Conservation (phyloP, 2,113 vertebrate species). For the Alexandromys fortis region DNA sequence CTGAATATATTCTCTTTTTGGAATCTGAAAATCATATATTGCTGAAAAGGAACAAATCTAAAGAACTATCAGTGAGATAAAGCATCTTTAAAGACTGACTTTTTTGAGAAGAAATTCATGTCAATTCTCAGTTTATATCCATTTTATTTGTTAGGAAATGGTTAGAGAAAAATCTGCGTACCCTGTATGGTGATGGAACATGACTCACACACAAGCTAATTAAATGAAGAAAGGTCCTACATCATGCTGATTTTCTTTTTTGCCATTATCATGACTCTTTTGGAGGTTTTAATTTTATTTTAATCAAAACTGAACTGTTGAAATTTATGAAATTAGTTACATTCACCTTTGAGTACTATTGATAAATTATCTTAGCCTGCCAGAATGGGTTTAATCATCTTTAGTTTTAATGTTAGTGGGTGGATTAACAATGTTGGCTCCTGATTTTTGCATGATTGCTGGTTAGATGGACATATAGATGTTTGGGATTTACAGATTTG, state of each 20-base stretch:
- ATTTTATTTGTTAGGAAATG: background rate
- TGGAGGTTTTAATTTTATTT: slow-evolving; percentile 45
- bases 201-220: slow-evolving; percentile 30
- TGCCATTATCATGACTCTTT: slow-evolving; percentile 17
- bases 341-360: slow-evolving; percentile 52
- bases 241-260: background rate
- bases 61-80: background rate
- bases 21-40: background rate
- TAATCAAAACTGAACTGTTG: slow-evolving; percentile 52
- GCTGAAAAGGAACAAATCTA: background rate
- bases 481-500: background rate
- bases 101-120: slow-evolving; percentile 19
- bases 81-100: background rate
- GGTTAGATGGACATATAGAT: background rate
- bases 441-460: background rate
- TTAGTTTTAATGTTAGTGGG: background rate
- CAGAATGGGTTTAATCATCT: background rate
- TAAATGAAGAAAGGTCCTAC: slow-evolving; percentile 18
- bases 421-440: background rate
- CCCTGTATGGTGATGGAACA: background rate
- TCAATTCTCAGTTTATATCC: background rate
- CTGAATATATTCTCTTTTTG: background rate
- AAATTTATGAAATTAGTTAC: slow-evolving; percentile 39
- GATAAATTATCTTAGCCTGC: slow-evolving; percentile 10
- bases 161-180: background rate